Conservation (phyloP, 2,113 vertebrate genomes). For the Alethe castanea region DNA sequence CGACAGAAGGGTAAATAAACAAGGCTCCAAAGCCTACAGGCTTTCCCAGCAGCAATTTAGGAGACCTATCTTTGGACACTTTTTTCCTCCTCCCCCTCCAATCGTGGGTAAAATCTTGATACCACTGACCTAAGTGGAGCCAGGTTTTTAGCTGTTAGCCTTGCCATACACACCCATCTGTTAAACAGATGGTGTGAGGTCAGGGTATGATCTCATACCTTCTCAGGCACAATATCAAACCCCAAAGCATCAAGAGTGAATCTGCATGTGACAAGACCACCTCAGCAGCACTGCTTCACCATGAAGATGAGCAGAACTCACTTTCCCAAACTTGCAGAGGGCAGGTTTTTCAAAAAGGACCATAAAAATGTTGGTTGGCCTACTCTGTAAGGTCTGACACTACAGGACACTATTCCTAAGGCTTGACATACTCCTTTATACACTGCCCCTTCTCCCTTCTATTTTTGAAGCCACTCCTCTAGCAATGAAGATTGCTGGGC, state of each 20-base stretch:
- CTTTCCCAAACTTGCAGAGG: not conserved
- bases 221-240: not conserved
- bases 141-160: slow-evolving; percentile 12
- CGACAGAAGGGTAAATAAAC: not conserved
- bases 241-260: not conserved
- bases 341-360: not conserved
- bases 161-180: slow-evolving; percentile 36
- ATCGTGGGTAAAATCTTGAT: slow-evolving; percentile 34
- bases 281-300: not conserved
- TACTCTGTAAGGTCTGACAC: not conserved
- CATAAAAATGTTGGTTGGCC: not conserved
- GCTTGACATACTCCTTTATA: not conserved
- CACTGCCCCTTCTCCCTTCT: not conserved
- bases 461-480: not conserved
- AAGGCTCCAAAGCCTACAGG: not conserved
- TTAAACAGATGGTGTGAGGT: slow-evolving; percentile 46
- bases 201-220: slow-evolving; percentile 44
- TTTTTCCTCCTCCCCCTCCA: not conserved
- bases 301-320: not conserved
- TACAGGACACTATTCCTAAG: not conserved
- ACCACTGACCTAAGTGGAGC: slow-evolving; percentile 54
- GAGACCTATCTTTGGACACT: slow-evolving; percentile 27
- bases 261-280: not conserved
- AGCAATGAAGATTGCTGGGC: not conserved
- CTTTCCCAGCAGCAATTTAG: slow-evolving; percentile 21